These are phyloP conservation scores for Hesperia comma DNA, from an alignment of 2,888 invertebrate genomes.

Conservation along the genomic window DNA sequence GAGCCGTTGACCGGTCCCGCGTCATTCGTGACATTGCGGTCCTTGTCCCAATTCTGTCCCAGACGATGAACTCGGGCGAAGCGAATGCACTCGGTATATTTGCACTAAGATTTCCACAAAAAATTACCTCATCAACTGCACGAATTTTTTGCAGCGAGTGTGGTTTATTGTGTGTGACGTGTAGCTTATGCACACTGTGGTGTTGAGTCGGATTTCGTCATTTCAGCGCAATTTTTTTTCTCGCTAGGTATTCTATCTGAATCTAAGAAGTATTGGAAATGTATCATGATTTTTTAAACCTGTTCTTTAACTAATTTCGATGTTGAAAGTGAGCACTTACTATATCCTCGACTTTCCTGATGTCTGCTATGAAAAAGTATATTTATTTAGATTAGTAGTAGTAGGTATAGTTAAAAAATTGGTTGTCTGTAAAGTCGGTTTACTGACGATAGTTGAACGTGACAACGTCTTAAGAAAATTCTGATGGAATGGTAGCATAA, in stretches of 20 bases:
- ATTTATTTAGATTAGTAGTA: too few species aligned
- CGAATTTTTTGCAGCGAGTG: constrained; percentile 18
- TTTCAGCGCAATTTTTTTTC: not conserved
- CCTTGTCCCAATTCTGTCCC: constrained; percentile 36
- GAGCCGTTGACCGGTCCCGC: constrained; percentile 14
- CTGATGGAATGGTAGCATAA: too few species aligned
- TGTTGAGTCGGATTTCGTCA: not conserved
- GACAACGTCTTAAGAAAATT: too few species aligned
- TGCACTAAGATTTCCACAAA: constrained; percentile 36
- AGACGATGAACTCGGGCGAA: constrained; percentile 31
- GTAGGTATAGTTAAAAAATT: too few species aligned
- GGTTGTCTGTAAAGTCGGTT: too few species aligned
- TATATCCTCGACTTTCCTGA: too few species aligned
- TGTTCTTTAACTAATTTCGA: too few species aligned
- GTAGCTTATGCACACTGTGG: constrained; percentile 12
- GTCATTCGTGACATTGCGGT: constrained; percentile 35
- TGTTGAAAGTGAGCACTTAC: not conserved
- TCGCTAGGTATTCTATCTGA: too few species aligned
- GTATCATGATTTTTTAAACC: too few species aligned
- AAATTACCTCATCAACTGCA: constrained; percentile 35
- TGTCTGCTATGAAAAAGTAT: too few species aligned
- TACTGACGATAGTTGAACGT: too few species aligned
- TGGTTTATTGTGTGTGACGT: constrained; percentile 32
- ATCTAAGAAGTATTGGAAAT: too few species aligned
- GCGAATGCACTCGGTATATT: constrained; percentile 37